These are phyloP conservation scores for Trichoplax adhaerens DNA, from an alignment of 37 sponge, comb jelly and placozoan species.

Conservation along the genomic window DNA sequence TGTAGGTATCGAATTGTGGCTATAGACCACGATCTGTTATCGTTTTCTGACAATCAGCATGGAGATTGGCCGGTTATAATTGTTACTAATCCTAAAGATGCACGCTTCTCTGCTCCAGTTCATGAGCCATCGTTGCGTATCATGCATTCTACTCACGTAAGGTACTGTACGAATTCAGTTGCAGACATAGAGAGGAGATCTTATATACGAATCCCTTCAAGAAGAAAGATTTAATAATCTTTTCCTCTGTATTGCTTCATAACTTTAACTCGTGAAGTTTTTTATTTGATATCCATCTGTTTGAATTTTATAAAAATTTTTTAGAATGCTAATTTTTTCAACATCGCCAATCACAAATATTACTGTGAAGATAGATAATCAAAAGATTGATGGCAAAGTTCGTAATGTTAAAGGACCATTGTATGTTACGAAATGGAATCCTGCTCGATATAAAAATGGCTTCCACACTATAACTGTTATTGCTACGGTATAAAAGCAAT, in stretches of 20 bases:
- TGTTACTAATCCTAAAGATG: conserved; percentile 68
- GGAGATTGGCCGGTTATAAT: conserved; percentile 58
- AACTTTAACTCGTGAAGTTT: too few species aligned
- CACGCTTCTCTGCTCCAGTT: conserved; percentile 29
- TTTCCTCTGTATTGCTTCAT: too few species aligned
- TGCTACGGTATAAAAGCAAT: conserved; percentile 20
- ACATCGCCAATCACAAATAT: conserved; percentile 28
- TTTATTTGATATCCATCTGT: not conserved
- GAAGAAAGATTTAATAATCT: too few species aligned
- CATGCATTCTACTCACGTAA: conserved; percentile 54
- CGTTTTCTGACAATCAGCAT: conserved; percentile 43
- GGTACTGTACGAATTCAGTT: conserved; percentile 8
- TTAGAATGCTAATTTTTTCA: conserved; percentile 58
- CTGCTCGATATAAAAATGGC: conserved; percentile 20
- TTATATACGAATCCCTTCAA: too few species aligned
- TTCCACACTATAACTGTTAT: conserved; percentile 33
- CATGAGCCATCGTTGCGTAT: conserved; percentile 52
- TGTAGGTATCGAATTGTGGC: conserved; percentile 66
- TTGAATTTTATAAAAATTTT: not conserved
- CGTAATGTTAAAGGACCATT: conserved; percentile 27
- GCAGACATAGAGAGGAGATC: too few species aligned
- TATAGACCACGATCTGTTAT: conserved; percentile 70
- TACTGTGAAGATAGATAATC: conserved; percentile 36
- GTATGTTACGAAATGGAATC: conserved; percentile 54
- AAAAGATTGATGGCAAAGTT: conserved; percentile 1